Base-by-base conservation (phyloP, 2,113 vertebrate species). In the Podocnemis expansa region DNA sequence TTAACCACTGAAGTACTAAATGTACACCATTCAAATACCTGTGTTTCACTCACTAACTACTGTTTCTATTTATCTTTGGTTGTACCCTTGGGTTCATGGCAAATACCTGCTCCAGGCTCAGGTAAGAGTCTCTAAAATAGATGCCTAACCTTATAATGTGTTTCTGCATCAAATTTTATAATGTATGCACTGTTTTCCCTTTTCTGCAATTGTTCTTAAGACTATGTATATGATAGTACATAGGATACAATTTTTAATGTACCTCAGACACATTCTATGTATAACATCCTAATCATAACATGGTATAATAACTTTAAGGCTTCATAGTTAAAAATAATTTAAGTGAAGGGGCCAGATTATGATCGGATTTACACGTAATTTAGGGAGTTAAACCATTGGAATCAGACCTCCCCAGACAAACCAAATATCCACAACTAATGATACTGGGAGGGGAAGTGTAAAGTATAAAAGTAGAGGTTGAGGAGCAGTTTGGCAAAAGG, bases 31-130 rank as follows among this genome's bases (percentile, higher is more conserved):
- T 90, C 88, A 58, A 88, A 56, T 93, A 78, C 6, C 5, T 90
- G 2, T 84, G 14, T 34, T 82, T 96, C 56, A 24, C 55, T 84
- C 41, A 80, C 63, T 95, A 92, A 92, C 82, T 0, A 55, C 89
- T 93, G 54, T 95, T 93, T 95, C 63, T 95, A 93, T 95, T 94
- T 93, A 4, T 92, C 13, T 96, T 93, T 91, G 10, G 5, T 4
- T 84, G 56, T 89, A 89, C 43, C 85, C 85, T 90, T 13, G 79
- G 84, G 10, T 81, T 83, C 73, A 79, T 94, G 95, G 58, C 85
- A 94, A 96, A 96, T 85, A 34, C 84, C 89, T 87, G 73, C 85
- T 84, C 75, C 97, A 98, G 98, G 98, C 98, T 86, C 98, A 98
- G 98, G 98, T 98, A 97, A 98, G 98, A 80, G n/a, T 79, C 85